phyloP scores from a whole-genome alignment of 2,888 invertebrate genomes.

The Unio pictorum region DNA sequence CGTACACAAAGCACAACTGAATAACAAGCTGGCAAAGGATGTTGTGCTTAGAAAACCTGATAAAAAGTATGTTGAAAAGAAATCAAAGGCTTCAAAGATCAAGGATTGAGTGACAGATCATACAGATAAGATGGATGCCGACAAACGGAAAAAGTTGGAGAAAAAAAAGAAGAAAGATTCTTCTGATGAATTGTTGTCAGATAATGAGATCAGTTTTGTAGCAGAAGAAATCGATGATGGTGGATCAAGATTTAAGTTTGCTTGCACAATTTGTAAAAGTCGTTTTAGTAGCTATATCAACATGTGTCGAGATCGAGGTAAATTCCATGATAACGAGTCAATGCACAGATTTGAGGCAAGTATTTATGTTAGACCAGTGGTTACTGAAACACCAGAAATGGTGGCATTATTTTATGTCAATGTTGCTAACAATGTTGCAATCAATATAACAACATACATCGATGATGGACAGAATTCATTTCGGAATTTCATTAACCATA shows the following conservation, averaged over 20 bases:
- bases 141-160: slow-evolving; percentile 2
- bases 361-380: slow-evolving; percentile 12
- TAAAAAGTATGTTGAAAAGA: slow-evolving; percentile 11
- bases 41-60: slow-evolving; percentile 23
- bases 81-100: slow-evolving; percentile 9
- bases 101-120: slow-evolving; percentile 8
- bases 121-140: background rate
- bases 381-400: slow-evolving; percentile 25
- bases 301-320: slow-evolving; percentile 72
- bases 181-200: slow-evolving; percentile 12
- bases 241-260: slow-evolving; percentile 55
- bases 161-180: background rate
- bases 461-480: slow-evolving; percentile 83
- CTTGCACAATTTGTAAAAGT: slow-evolving; percentile 71
- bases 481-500: slow-evolving; percentile 39
- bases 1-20: slow-evolving; percentile 25
- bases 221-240: slow-evolving; percentile 44
- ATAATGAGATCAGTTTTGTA: slow-evolving; percentile 27
- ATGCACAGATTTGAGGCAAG: slow-evolving; percentile 17
- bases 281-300: slow-evolving; percentile 70
- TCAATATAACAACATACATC: slow-evolving; percentile 82
- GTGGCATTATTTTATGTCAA: slow-evolving; percentile 80
- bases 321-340: slow-evolving; percentile 59
- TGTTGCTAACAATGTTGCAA: slow-evolving; percentile 85
- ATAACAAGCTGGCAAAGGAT: slow-evolving; percentile 20